These are phyloP conservation scores for Aselliscus stoliczkanus DNA, from an alignment of 2,797 vertebrate genomes.

Conservation along the genomic window DNA sequence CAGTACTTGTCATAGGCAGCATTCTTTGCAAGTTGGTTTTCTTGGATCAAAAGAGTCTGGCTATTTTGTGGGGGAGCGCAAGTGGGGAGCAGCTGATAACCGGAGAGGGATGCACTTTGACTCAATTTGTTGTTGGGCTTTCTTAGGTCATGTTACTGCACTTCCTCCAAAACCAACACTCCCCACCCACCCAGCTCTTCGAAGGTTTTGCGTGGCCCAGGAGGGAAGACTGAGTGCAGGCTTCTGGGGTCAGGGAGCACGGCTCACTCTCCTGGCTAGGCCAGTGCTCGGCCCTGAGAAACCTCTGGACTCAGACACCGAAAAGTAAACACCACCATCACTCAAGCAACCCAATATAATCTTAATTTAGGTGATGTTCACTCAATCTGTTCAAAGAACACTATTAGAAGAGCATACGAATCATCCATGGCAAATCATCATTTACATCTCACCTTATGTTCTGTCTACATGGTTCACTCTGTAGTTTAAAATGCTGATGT, in stretches of 20 bases:
- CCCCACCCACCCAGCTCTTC: too few relatives aligned
- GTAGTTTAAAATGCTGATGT: not conserved
- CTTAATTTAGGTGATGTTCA: not conserved
- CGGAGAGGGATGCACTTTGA: not conserved
- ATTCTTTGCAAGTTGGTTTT: not conserved
- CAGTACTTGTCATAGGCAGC: not conserved
- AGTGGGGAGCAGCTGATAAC: not conserved
- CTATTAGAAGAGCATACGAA: not conserved
- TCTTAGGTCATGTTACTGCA: not conserved
- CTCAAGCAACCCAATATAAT: not conserved
- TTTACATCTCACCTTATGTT: not conserved
- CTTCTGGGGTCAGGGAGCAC: not conserved
- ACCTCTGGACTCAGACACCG: not conserved
- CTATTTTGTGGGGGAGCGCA: not conserved
- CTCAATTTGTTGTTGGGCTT: not conserved
- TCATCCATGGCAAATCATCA: not conserved
- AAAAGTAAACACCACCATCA: not conserved
- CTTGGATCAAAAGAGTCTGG: not conserved
- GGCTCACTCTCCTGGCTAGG: not conserved
- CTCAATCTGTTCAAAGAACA: not conserved
- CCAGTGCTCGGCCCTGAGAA: not conserved
- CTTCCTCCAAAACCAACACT: not conserved
- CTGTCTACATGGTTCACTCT: not conserved
- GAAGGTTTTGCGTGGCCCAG: not conserved
- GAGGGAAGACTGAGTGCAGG: not conserved